Percentiles rank a stretch among this genome's conserved stretches.
These are phyloP conservation scores for Fukomys damarensis DNA, from an alignment of 2,113 vertebrate species.

Conservation along the genomic window DNA sequence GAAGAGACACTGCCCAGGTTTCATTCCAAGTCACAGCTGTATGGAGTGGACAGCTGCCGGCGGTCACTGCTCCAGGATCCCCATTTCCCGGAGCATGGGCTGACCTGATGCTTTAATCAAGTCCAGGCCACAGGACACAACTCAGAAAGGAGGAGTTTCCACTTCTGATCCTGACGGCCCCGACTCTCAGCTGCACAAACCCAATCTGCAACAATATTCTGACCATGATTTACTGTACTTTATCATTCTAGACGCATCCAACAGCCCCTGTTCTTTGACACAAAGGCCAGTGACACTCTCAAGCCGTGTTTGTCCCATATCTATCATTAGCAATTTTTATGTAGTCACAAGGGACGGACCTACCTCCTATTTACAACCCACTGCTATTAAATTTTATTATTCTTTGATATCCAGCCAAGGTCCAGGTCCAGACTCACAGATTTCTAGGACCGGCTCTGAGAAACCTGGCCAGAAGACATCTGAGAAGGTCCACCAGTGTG, in stretches of 20 bases:
- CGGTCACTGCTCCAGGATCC: neutral
- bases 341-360: conserved; percentile 20
- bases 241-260: neutral
- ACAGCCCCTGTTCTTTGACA: neutral
- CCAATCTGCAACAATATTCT: neutral
- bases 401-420: conserved; percentile 63
- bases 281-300: neutral
- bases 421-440: neutral
- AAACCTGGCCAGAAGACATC: neutral
- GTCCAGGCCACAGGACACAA: neutral
- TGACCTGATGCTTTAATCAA: neutral
- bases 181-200: neutral
- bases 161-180: neutral
- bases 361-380: conserved; percentile 41
- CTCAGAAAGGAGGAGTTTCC: neutral
- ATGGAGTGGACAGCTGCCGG: neutral
- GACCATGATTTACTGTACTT: neutral
- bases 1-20: neutral
- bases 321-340: conserved; percentile 51
- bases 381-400: conserved; percentile 55
- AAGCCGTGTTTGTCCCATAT: conserved; percentile 26
- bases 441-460: conserved; percentile 1
- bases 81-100: neutral
- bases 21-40: neutral
- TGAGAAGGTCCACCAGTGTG: neutral